Evolutionary conservation across 1,140 invertebrate genomes (phyloP).

Genomic region (Drosophila lacertosa): DNA sequence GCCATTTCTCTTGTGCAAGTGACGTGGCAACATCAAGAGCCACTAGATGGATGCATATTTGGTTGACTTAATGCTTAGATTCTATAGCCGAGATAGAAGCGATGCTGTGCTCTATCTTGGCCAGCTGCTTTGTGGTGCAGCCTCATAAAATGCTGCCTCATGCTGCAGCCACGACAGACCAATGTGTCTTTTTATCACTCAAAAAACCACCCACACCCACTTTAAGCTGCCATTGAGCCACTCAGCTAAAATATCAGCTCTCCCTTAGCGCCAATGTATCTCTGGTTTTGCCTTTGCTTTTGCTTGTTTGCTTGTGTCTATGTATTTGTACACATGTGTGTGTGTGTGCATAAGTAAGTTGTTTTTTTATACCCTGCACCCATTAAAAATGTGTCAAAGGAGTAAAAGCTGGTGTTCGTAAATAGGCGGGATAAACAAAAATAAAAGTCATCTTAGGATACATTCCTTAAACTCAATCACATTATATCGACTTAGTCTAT

Average conservation of each 20-base stretch:
- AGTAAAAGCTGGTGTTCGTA: no score
- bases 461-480: no score
- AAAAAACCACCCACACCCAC: not conserved
- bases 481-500: no score
- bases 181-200: slow-evolving; percentile 10
- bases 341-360: slow-evolving; percentile 10
- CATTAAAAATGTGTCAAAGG: not conserved
- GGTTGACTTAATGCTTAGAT: slow-evolving; percentile 24
- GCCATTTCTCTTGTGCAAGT: not conserved
- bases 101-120: slow-evolving; percentile 26
- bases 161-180: not conserved
- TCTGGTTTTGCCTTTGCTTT: no score
- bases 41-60: slow-evolving; percentile 16
- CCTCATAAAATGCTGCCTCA: not conserved
- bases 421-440: no score
- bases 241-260: not conserved
- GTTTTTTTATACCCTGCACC: not conserved
- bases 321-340: slow-evolving; percentile 1
- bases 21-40: not conserved
- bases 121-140: slow-evolving; percentile 1
- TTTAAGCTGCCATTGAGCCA: slow-evolving; percentile 4
- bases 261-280: slow-evolving; percentile 1
- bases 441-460: no score
- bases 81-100: slow-evolving; percentile 12
- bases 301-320: not conserved